A percentile compares a stretch with the other conserved stretches of the same genome.
phyloP scores from a whole-genome alignment of 2,113 vertebrate genomes.

The Chionis minor region DNA sequence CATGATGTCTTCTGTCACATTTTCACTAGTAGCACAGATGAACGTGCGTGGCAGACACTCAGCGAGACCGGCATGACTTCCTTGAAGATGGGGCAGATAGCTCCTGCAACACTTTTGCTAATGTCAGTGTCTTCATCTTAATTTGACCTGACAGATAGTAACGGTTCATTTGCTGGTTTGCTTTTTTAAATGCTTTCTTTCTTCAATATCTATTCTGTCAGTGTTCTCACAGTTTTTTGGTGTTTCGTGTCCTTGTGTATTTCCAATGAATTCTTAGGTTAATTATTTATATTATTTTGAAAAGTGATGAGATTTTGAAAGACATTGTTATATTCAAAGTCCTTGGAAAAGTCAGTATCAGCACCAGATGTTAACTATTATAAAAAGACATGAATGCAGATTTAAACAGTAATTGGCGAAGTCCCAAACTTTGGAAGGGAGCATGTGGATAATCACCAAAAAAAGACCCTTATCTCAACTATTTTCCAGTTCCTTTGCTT shows the following conservation, averaged over 20 bases:
- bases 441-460: neutral
- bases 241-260: neutral
- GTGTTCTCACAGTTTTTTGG: neutral
- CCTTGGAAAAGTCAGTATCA: constrained; percentile 21
- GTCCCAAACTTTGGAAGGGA: neutral
- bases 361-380: constrained; percentile 26
- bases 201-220: neutral
- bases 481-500: neutral
- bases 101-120: neutral
- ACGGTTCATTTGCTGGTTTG: neutral
- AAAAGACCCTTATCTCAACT: neutral
- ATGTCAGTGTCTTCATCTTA: neutral
- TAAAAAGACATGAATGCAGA: neutral
- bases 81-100: neutral
- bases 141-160: neutral
- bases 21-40: neutral
- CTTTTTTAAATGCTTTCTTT: neutral
- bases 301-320: constrained; percentile 33
- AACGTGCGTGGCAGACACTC: neutral
- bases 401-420: neutral
- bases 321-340: constrained; percentile 16
- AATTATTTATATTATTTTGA: constrained; percentile 49
- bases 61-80: neutral
- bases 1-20: neutral
- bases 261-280: constrained; percentile 16